These are phyloP conservation scores for Neogale vison DNA, from an alignment of 2,113 vertebrate species.

Conservation along the genomic window DNA sequence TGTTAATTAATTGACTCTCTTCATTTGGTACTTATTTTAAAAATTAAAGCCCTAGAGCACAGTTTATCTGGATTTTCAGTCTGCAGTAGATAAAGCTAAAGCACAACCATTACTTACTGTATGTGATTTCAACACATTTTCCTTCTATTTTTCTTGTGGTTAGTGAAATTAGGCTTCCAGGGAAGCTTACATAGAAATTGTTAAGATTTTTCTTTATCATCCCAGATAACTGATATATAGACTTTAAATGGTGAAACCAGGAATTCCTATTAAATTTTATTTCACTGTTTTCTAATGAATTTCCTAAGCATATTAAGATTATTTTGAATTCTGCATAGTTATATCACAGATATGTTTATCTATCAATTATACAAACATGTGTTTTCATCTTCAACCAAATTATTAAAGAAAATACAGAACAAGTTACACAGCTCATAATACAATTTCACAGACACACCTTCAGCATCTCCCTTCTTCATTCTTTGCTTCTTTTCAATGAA, in stretches of 20 bases:
- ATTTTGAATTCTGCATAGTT: background rate
- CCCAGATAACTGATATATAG: background rate
- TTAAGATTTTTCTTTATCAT: background rate
- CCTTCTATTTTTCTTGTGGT: background rate
- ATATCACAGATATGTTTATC: background rate
- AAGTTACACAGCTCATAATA: background rate
- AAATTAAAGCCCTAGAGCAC: background rate
- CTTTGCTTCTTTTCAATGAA: background rate
- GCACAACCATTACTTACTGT: background rate
- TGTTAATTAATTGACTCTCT: background rate
- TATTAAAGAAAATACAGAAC: background rate
- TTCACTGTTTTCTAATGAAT: background rate
- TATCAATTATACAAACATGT: background rate
- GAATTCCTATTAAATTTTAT: background rate
- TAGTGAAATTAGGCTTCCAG: background rate
- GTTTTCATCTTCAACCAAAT: background rate
- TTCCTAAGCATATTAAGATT: background rate
- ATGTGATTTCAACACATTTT: background rate
- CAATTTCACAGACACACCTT: background rate
- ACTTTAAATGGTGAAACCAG: background rate
- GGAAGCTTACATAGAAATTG: background rate
- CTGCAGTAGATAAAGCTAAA: background rate
- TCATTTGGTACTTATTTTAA: background rate
- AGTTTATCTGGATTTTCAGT: background rate
- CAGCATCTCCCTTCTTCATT: background rate